phyloP scores from a whole-genome alignment of 2,797 vertebrate genomes.

The Hemitrygon akajei region DNA sequence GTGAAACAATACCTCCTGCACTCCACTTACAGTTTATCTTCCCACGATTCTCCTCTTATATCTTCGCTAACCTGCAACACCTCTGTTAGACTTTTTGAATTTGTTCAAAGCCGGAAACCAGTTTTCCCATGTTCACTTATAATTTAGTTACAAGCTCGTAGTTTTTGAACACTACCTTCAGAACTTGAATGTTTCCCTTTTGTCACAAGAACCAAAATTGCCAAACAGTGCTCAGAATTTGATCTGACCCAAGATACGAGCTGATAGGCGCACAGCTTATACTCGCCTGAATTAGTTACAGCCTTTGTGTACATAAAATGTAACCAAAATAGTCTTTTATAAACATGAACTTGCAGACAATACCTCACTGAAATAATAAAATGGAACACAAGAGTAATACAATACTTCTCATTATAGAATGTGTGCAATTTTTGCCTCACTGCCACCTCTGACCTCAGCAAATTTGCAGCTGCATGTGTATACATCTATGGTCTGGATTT shows the following conservation, averaged over 20 bases:
- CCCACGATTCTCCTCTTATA: not conserved
- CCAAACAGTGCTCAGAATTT: not conserved
- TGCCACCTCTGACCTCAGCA: not conserved
- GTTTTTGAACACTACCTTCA: not conserved
- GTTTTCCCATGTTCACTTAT: not conserved
- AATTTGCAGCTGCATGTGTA: not conserved
- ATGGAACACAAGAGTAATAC: not conserved
- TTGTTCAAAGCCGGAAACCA: not conserved
- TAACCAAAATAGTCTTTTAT: not conserved
- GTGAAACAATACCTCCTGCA: not conserved
- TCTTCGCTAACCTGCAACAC: not conserved
- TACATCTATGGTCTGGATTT: not conserved
- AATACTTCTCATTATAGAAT: not conserved
- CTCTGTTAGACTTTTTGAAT: not conserved
- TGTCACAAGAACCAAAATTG: constrained; percentile 9
- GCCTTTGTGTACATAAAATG: constrained; percentile 25
- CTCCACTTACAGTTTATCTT: not conserved
- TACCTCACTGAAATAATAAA: constrained; percentile 28
- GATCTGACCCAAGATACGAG: not conserved
- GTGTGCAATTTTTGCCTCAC: not conserved
- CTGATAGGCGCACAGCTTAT: not conserved
- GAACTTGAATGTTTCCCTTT: not conserved
- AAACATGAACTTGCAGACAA: constrained; percentile 21
- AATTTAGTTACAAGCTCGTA: not conserved
- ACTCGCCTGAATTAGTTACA: not conserved